phyloP scores from a whole-genome alignment of 2,113 vertebrate species.

The Edolisoma coerulescens region DNA sequence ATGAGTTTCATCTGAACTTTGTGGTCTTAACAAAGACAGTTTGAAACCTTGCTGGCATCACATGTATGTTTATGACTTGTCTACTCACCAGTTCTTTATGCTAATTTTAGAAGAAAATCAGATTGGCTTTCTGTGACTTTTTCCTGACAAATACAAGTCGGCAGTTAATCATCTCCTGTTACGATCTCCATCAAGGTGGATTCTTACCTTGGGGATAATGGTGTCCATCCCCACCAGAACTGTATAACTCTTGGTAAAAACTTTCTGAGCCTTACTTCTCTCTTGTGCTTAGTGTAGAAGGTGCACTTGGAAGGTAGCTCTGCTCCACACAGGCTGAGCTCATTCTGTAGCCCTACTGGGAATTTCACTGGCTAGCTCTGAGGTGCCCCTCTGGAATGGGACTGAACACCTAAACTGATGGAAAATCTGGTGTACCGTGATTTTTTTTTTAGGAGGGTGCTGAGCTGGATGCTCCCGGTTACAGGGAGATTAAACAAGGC shows the following conservation, averaged over 20 bases:
- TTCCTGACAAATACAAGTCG: not conserved
- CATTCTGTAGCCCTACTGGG: fast-evolving
- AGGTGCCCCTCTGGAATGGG: not conserved
- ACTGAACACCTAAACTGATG: not conserved
- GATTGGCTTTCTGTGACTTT: not conserved
- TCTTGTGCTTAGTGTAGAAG: not conserved
- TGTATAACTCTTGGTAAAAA: not conserved
- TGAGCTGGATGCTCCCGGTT: not conserved
- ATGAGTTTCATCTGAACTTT: not conserved
- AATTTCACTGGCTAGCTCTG: not conserved
- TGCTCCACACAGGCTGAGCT: not conserved
- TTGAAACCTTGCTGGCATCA: not conserved
- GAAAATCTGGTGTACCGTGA: too few species aligned
- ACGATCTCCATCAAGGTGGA: not conserved
- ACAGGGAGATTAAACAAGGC: not conserved
- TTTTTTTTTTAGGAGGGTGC: not conserved
- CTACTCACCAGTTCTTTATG: not conserved
- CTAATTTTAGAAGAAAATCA: not conserved
- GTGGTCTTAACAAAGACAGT: not conserved
- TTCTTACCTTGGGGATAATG: not conserved
- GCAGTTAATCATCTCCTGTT: conserved; percentile 7
- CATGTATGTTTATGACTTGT: not conserved
- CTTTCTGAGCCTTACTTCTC: not conserved
- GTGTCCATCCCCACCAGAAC: not conserved
- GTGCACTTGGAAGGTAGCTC: not conserved